phyloP scores from a whole-genome alignment of 2,797 vertebrate species.

The Protosalanx chinensis region DNA sequence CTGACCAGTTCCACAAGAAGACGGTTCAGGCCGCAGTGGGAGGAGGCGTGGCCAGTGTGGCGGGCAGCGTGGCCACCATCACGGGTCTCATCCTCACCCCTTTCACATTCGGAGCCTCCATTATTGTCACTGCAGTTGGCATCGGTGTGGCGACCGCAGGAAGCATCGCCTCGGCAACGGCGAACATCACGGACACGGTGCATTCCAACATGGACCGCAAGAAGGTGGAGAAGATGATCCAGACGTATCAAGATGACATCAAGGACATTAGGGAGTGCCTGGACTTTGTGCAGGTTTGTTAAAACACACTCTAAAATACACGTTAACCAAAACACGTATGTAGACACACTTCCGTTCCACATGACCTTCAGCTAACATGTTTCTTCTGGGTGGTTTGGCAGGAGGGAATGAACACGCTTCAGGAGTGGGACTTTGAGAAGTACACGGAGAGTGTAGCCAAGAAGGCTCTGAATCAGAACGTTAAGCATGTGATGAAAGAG shows the following conservation, averaged over 20 bases:
- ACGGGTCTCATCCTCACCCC: constrained; percentile 66
- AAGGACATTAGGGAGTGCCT: constrained; percentile 57
- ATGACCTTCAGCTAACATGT: neutral
- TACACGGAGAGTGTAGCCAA: constrained; percentile 66
- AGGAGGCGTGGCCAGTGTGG: constrained; percentile 65
- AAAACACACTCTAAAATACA: neutral
- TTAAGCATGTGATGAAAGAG: constrained; percentile 76
- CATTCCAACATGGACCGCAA: constrained; percentile 64
- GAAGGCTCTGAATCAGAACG: constrained; percentile 71
- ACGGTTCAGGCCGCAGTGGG: constrained; percentile 56
- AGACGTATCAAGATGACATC: constrained; percentile 66
- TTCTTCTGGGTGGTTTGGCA: constrained; percentile 33
- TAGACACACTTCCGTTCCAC: neutral
- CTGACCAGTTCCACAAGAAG: constrained; percentile 66
- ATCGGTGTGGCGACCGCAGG: constrained; percentile 63
- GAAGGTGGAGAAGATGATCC: constrained; percentile 68
- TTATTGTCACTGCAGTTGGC: constrained; percentile 69
- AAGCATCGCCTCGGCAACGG: constrained; percentile 64
- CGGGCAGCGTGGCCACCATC: constrained; percentile 65
- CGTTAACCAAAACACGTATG: neutral
- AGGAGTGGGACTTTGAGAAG: constrained; percentile 73
- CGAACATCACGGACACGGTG: constrained; percentile 68
- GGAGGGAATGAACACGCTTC: constrained; percentile 70
- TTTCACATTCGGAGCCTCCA: constrained; percentile 64
- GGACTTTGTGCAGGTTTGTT: constrained; percentile 59